Percentiles rank a stretch among this genome's conserved stretches.
Evolutionary conservation across 1,140 invertebrate species (phyloP).

Genomic region (Zaprionus taronus): DNA sequence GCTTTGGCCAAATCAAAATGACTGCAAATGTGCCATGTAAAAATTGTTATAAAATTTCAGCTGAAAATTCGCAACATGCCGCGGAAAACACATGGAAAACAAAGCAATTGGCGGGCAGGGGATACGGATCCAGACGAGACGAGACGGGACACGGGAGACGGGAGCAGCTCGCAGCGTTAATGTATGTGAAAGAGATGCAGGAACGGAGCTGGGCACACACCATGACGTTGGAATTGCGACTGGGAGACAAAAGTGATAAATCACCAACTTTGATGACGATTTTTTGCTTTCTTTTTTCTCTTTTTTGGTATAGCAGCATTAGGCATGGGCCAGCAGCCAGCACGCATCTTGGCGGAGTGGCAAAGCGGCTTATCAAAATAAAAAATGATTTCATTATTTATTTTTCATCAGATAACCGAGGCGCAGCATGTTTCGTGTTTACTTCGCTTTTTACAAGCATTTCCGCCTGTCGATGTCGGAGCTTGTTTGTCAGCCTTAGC

Average conservation of each 20-base stretch:
- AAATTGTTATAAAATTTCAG: constrained; percentile 77
- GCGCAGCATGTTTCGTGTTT: constrained; percentile 54
- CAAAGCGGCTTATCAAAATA: constrained; percentile 82
- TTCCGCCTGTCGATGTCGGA: constrained; percentile 59
- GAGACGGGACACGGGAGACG: neutral
- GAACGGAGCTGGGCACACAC: constrained; percentile 2
- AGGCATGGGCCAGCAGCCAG: constrained; percentile 5
- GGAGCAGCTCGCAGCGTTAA: constrained; percentile 8
- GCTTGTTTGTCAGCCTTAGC: constrained; percentile 52
- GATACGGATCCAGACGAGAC: neutral
- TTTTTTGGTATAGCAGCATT: constrained; percentile 33
- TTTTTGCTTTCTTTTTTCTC: constrained; percentile 48
- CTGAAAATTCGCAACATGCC: constrained; percentile 59
- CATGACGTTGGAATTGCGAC: constrained; percentile 12
- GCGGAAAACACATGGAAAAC: constrained; percentile 22
- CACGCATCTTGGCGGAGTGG: constrained; percentile 32
- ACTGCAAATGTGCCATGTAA: constrained; percentile 77
- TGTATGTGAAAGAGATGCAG: constrained; percentile 10
- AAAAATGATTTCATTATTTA: constrained; percentile 83
- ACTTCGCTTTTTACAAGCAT: constrained; percentile 62
- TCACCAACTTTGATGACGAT: constrained; percentile 77
- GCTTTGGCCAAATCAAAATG: constrained; percentile 70
- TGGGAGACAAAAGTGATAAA: constrained; percentile 66
- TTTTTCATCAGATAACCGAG: constrained; percentile 76
- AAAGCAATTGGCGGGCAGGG: constrained; percentile 20